These are phyloP conservation scores for Furcifer pardalis DNA, from an alignment of 2,797 vertebrate species.

Conservation along the genomic window DNA sequence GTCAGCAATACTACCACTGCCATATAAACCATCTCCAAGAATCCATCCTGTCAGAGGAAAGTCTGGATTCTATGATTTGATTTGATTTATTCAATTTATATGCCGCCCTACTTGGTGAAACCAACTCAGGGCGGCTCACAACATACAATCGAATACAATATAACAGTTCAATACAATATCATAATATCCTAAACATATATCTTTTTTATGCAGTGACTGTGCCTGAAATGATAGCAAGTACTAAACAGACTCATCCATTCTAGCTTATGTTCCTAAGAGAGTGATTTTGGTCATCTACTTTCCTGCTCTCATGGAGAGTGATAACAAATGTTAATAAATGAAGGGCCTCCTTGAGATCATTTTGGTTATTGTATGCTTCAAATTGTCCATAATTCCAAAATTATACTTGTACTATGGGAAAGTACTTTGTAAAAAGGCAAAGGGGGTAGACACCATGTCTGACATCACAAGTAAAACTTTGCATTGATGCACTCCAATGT, in stretches of 20 bases:
- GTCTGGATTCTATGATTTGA: neutral
- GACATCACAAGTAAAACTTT: neutral
- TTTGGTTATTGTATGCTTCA: neutral
- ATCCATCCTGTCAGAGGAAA: constrained; percentile 6
- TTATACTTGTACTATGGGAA: neutral
- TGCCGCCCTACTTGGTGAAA: too few species aligned
- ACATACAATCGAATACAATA: too few species aligned
- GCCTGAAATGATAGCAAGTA: constrained; percentile 11
- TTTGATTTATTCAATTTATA: too few species aligned
- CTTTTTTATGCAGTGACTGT: constrained; percentile 3
- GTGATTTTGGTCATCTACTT: constrained; percentile 12
- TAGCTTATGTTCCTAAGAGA: constrained; percentile 23
- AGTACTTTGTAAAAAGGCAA: neutral
- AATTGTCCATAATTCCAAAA: neutral
- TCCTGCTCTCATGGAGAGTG: constrained; percentile 1
- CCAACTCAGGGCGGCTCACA: too few species aligned
- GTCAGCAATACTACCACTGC: neutral
- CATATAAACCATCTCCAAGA: constrained; percentile 1
- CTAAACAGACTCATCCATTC: constrained; percentile 20
- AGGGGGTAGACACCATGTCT: too few species aligned
- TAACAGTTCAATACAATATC: too few species aligned
- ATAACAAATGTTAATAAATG: constrained; percentile 1
- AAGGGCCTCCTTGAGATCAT: neutral
- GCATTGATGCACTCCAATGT: too few species aligned
- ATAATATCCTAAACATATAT: too few species aligned